These are phyloP conservation scores for Lottia gigantea DNA, from an alignment of 2,888 invertebrate genomes.

Conservation along the genomic window DNA sequence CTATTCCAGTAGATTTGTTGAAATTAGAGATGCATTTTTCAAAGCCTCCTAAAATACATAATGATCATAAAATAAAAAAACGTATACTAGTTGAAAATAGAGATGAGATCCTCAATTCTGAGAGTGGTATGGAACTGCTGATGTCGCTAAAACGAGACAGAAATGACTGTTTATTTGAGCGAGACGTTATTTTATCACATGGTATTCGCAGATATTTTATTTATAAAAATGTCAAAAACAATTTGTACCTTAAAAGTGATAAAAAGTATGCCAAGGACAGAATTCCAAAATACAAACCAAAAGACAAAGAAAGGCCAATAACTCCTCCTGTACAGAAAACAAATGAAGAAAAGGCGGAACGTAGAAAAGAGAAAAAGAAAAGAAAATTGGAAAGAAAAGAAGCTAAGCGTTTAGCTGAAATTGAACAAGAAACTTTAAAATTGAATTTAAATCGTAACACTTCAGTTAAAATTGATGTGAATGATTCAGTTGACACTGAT, in stretches of 20 bases:
- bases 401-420: neutral
- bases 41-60: slow-evolving; percentile 86
- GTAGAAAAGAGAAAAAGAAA: neutral
- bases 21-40: slow-evolving; percentile 86
- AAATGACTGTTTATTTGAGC: slow-evolving; percentile 19
- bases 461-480: neutral
- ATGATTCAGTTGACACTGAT: neutral
- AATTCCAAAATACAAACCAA: neutral
- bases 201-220: slow-evolving; percentile 28
- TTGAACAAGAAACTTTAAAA: neutral
- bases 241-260: neutral
- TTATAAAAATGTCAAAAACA: slow-evolving; percentile 19
- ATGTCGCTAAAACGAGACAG: too few species aligned
- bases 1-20: slow-evolving; percentile 76
- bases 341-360: neutral
- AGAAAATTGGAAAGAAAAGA: neutral
- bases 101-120: slow-evolving; percentile 13
- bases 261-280: neutral
- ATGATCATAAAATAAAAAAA: slow-evolving; percentile 76
- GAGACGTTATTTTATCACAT: slow-evolving; percentile 25
- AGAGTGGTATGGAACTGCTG: slow-evolving; percentile 6
- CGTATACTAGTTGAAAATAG: slow-evolving; percentile 28
- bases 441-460: slow-evolving; percentile 55
- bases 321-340: neutral
- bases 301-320: neutral